phyloP scores from a whole-genome alignment of 2,797 vertebrate genomes.

The Schizopygopsis pylzovi region DNA sequence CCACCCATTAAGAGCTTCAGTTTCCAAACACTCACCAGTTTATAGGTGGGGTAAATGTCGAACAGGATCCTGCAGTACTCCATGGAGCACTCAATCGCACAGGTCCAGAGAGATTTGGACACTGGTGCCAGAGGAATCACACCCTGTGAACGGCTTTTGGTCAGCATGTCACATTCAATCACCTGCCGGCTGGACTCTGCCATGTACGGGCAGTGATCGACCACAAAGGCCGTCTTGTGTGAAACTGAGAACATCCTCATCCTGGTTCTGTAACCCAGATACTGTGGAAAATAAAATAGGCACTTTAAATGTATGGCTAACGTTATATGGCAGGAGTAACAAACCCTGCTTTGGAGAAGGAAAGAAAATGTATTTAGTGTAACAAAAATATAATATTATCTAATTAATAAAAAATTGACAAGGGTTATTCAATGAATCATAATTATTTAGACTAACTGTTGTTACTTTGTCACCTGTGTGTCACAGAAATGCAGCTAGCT shows the following conservation, averaged over 20 bases:
- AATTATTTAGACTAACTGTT: background rate
- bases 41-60: slow-evolving; percentile 92
- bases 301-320: background rate
- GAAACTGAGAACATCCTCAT: slow-evolving; percentile 95
- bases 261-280: slow-evolving; percentile 42
- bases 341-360: background rate
- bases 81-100: slow-evolving; percentile 97
- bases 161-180: slow-evolving; percentile 96
- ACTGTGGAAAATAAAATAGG: background rate
- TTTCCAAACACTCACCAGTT: slow-evolving; percentile 83
- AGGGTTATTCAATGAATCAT: background rate
- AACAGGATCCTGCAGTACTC: slow-evolving; percentile 98
- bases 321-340: background rate
- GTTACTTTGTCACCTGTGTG: slow-evolving; percentile 13
- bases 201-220: slow-evolving; percentile 99
- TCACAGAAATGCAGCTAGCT: slow-evolving; percentile 28
- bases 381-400: background rate
- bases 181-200: slow-evolving; percentile 95
- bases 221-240: slow-evolving; percentile 98
- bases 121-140: slow-evolving; percentile 96
- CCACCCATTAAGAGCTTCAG: no score
- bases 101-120: slow-evolving; percentile 98
- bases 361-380: background rate
- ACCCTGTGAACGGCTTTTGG: slow-evolving; percentile 94
- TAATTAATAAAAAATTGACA: background rate